Conservation (phyloP, 2,113 vertebrate genomes). For the Sylvia atricapilla region DNA sequence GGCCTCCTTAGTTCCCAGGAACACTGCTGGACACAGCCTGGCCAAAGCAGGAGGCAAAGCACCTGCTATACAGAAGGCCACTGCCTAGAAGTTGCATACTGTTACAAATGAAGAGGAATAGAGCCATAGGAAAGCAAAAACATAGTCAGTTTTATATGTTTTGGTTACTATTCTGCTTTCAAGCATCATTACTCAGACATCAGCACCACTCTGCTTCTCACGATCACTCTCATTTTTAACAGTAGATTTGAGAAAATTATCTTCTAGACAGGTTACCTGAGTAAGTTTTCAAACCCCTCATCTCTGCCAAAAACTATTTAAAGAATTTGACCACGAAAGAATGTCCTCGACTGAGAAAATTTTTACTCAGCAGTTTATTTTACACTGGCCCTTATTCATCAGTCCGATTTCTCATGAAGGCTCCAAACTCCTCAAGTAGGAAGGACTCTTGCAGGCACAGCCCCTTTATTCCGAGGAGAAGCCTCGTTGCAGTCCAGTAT, state of each 20-base stretch:
- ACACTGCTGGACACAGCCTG: no score
- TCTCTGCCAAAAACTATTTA: accelerated
- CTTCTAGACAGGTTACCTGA: not conserved
- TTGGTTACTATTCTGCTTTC: not conserved
- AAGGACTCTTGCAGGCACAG: accelerated
- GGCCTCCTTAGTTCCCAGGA: accelerated
- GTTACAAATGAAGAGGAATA: no score
- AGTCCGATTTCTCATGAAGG: not conserved
- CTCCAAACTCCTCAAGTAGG: not conserved
- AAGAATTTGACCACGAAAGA: not conserved
- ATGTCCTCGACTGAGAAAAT: accelerated
- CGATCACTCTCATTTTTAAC: not conserved
- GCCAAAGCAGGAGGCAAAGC: not conserved
- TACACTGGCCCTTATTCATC: accelerated
- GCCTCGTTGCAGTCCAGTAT: no score
- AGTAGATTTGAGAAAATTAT: not conserved
- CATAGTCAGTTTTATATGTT: not conserved
- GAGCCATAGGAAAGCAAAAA: not conserved
- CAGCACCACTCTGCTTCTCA: not conserved
- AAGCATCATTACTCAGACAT: not conserved
- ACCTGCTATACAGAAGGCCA: accelerated
- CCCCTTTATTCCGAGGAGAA: accelerated
- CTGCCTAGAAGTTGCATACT: not conserved
- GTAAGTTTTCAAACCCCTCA: not conserved
- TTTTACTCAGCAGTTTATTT: not conserved